A percentile compares a stretch with the other conserved stretches of the same genome.
These are phyloP conservation scores for Epizoanthus fatuus DNA, from an alignment of 92 coral and sea anemone species.

Conservation along the genomic window DNA sequence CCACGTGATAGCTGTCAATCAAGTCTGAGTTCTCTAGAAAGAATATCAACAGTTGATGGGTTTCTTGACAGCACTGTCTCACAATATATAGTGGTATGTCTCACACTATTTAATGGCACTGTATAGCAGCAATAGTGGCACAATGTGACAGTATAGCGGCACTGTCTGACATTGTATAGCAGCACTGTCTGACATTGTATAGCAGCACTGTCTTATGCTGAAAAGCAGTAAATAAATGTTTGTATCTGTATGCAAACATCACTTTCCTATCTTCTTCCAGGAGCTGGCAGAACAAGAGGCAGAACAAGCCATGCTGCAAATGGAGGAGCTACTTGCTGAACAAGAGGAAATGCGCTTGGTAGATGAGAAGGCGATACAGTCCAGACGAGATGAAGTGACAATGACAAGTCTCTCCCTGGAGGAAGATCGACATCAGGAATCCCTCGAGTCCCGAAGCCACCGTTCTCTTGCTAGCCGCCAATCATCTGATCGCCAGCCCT, in stretches of 20 bases:
- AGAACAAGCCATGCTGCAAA: slow-evolving; percentile 19
- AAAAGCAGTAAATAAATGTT: background rate
- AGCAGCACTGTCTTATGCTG: too few species aligned
- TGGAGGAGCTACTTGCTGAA: slow-evolving; percentile 30
- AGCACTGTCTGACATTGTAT: too few species aligned
- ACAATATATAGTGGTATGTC: too few species aligned
- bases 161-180: too few species aligned
- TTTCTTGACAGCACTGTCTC: too few species aligned
- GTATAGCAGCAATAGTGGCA: too few species aligned
- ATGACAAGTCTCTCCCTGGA: slow-evolving; percentile 75
- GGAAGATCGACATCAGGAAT: slow-evolving; percentile 54
- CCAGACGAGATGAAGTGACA: slow-evolving; percentile 75
- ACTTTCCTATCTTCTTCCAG: slow-evolving; percentile 2
- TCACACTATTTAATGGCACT: too few species aligned
- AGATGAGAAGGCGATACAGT: slow-evolving; percentile 51
- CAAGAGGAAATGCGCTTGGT: slow-evolving; percentile 32
- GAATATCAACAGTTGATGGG: too few species aligned
- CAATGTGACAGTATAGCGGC: too few species aligned
- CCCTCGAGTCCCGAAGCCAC: slow-evolving; percentile 60
- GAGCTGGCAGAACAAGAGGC: slow-evolving; percentile 87
- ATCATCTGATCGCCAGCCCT: slow-evolving; percentile 52
- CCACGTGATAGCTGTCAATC: too few species aligned
- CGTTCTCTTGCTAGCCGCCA: slow-evolving; percentile 77
- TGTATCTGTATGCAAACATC: background rate
- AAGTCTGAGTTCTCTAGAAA: too few species aligned